These are phyloP conservation scores for Chionis minor DNA, from an alignment of 2,113 vertebrate species.

Conservation along the genomic window DNA sequence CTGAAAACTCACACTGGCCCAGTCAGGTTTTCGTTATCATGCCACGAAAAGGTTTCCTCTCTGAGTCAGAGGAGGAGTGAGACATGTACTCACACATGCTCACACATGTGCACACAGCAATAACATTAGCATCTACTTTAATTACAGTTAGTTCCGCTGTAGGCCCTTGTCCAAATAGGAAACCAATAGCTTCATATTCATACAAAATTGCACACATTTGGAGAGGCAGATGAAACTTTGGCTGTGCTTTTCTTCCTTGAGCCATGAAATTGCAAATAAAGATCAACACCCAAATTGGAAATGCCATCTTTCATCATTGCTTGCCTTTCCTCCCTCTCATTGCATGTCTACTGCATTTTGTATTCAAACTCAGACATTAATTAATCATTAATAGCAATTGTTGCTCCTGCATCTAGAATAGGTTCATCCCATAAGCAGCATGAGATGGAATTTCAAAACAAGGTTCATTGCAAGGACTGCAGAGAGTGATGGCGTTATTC, in stretches of 20 bases:
- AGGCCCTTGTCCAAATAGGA: neutral
- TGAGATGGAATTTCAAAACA: neutral
- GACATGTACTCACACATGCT: accelerated
- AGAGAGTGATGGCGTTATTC: neutral
- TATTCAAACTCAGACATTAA: neutral
- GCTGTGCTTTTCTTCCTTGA: neutral
- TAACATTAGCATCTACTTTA: neutral
- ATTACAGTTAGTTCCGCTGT: neutral
- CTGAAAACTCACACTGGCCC: neutral
- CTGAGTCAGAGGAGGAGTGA: neutral
- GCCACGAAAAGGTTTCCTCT: neutral
- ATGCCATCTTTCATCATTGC: neutral
- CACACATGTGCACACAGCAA: neutral
- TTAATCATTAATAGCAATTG: neutral
- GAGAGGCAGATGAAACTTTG: neutral
- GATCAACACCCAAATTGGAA: neutral
- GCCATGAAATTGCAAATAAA: neutral
- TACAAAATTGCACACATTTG: neutral
- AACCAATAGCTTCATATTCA: neutral
- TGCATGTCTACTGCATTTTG: neutral
- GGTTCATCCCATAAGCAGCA: neutral
- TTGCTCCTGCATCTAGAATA: neutral
- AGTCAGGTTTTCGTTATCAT: neutral
- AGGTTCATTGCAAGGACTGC: neutral
- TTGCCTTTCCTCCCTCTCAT: neutral